Conservation (phyloP, 2,888 invertebrate species). For the Tenthredo mesomela region DNA sequence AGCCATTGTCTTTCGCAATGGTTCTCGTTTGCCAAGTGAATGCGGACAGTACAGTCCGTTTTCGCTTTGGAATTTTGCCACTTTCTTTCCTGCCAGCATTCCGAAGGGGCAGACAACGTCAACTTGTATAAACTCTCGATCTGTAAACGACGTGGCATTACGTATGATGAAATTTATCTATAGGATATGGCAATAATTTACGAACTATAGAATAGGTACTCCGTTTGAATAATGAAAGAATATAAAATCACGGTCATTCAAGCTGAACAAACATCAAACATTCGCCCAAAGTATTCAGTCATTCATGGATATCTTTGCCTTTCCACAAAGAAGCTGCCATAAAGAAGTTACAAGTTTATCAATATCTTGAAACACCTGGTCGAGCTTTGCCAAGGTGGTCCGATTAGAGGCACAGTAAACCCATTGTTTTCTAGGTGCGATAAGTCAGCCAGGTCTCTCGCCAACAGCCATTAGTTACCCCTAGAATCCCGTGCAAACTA, state of each 20-base stretch:
- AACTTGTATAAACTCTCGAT: slow-evolving; percentile 5
- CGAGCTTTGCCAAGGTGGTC: slow-evolving; percentile 47
- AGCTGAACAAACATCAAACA: slow-evolving; percentile 40
- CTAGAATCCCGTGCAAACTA: slow-evolving; percentile 37
- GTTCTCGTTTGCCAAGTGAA: slow-evolving; percentile 35
- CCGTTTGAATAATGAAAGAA: not conserved
- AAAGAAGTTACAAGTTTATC: slow-evolving; percentile 75
- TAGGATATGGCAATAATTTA: not conserved
- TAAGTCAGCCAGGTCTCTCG: slow-evolving; percentile 42
- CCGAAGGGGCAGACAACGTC: not conserved
- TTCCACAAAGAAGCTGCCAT: slow-evolving; percentile 58
- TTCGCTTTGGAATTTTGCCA: slow-evolving; percentile 47
- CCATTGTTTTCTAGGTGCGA: slow-evolving; percentile 40
- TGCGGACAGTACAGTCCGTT: slow-evolving; percentile 8
- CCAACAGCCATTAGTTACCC: slow-evolving; percentile 22
- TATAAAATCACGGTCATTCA: not conserved
- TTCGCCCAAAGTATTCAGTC: not conserved
- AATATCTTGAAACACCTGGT: slow-evolving; percentile 74
- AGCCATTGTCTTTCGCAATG: slow-evolving; percentile 37
- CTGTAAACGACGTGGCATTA: not conserved
- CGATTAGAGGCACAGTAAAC: slow-evolving; percentile 49
- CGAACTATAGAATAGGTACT: not conserved
- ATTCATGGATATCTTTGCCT: not conserved
- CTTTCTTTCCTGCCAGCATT: slow-evolving; percentile 11
- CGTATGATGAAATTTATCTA: not conserved